Evolutionary conservation across 2,113 vertebrate genomes (phyloP), one percentile per base, ranked within the genome.

Genomic region (Oryzias celebensis): DNA sequence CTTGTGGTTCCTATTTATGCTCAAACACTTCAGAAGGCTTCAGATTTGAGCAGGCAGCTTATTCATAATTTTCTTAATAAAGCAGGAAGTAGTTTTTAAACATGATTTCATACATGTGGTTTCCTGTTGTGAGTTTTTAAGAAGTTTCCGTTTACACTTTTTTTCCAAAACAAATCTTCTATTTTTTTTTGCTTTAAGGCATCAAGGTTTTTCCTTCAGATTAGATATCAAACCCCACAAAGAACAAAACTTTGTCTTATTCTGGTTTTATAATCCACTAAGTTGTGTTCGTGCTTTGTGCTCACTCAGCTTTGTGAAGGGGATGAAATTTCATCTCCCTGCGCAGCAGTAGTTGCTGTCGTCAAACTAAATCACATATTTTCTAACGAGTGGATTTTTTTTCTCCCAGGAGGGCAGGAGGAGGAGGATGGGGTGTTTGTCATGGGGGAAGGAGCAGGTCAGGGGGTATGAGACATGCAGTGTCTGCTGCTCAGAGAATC

Each of bases 311-410:
- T 14, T 17, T 45, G 26, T 16, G 24, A 41, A 43, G 52, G 7
- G 31, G 22, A 68, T 70, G 49, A 62, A 31, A 69, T 55, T 46
- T 60, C 60, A 67, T 53, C 55, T 45, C 45, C n/a, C 31, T 15
- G 3, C 49, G 8, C 60, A 36, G 41, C 65, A 36, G 52, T 14
- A 5, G 57, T 62, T 46, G 17, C 63, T 69, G 67, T 64, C 51
- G 14, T 59, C 67, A 78, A 81, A 75, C 70, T 59, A 58, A 78
- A 68, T 71, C 58, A 65, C 52, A 58, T 52, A 65, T 45, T 17
- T 7, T 52, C 77, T 70, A 79, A 84, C 62, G 64, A 82, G 66
- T 68, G 77, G 44, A 58, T 77, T 74, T 67, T 82, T 72, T 81
- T 67, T 6, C n/a, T 28, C 26, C 7, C 12, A 3, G 28, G 47